Conservation (phyloP, 2,888 invertebrate species). For the Fissipunctia ypsillon region DNA sequence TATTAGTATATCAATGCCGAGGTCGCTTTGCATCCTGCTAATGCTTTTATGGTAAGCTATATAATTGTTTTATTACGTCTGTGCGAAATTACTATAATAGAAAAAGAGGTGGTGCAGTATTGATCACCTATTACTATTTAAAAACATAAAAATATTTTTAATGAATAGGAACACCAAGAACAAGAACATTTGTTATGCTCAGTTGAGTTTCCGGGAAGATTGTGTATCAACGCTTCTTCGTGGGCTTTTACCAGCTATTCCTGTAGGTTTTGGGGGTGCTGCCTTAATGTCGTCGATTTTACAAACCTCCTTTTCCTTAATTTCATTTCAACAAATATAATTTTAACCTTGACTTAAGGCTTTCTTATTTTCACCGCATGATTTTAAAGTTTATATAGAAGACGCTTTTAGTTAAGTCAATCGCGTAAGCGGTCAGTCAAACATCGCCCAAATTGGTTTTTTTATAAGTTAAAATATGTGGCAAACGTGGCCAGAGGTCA, state of each 20-base stretch:
- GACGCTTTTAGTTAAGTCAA: not conserved
- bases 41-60: conserved; percentile 53
- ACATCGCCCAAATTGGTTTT: too few relatives aligned
- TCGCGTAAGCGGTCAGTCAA: not conserved
- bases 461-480: not conserved
- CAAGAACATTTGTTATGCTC: too few relatives aligned
- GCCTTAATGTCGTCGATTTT: not conserved
- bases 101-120: conserved; percentile 9
- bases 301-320: not conserved
- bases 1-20: conserved; percentile 78
- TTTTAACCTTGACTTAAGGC: not conserved
- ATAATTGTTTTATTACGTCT: conserved; percentile 55
- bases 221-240: not conserved
- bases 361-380: not conserved
- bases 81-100: conserved; percentile 31
- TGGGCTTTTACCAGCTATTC: not conserved
- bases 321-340: not conserved
- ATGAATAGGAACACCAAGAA: too few relatives aligned
- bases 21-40: conserved; percentile 68
- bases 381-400: not conserved
- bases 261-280: not conserved
- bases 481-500: not conserved
- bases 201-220: not conserved
- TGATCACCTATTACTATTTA: not conserved
- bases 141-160: too few relatives aligned